These are phyloP conservation scores for Aproaerema taeniolella DNA, from an alignment of 2,888 invertebrate species.

Conservation along the genomic window DNA sequence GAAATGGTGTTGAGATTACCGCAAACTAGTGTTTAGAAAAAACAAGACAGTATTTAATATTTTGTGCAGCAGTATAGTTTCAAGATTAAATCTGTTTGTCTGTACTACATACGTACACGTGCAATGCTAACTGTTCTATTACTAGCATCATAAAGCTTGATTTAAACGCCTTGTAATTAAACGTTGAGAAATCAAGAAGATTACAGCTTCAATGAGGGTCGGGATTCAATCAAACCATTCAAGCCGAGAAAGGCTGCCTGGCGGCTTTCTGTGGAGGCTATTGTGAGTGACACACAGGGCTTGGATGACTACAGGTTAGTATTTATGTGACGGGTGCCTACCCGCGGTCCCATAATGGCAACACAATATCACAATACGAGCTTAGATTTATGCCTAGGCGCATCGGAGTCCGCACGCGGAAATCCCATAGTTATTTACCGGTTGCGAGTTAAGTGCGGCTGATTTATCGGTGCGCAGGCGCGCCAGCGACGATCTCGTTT, in stretches of 20 bases:
- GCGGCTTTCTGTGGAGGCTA: constrained; percentile 1
- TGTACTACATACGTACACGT: no score
- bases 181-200: constrained; percentile 1
- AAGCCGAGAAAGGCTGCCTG: neutral
- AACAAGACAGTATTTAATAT: no score
- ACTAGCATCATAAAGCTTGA: no score
- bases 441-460: constrained; percentile 75
- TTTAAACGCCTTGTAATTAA: no score
- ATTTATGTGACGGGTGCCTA: constrained; percentile 66
- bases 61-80: no score
- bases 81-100: no score
- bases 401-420: constrained; percentile 74
- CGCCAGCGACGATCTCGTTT: constrained; percentile 67
- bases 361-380: constrained; percentile 76
- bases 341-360: constrained; percentile 68
- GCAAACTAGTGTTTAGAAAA: no score
- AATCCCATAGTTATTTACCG: constrained; percentile 78
- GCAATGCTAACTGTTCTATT: no score
- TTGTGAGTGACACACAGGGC: constrained; percentile 35
- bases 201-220: constrained; percentile 3
- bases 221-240: constrained; percentile 6
- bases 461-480: constrained; percentile 67
- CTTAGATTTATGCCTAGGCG: constrained; percentile 73
- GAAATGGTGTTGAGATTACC: no score
- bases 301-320: constrained; percentile 44